Evolutionary conservation across 53 echinoderm and acorn worm species (phyloP).

Genomic region (Holothuria scabra): DNA sequence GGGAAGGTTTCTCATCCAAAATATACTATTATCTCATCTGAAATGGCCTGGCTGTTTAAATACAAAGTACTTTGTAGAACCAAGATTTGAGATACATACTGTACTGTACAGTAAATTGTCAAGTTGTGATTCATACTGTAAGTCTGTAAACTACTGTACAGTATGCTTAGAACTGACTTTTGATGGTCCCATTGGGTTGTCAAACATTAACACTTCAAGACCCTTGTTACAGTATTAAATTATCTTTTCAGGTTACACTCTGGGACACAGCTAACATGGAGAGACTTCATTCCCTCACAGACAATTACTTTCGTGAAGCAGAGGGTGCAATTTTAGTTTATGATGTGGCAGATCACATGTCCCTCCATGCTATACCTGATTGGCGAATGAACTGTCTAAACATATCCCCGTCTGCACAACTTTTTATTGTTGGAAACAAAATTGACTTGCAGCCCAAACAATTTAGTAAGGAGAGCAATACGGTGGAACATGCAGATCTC

Average conservation of each 20-base stretch:
- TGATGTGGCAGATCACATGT: constrained; percentile 72
- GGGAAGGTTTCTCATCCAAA: too few relatives aligned
- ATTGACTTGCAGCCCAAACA: constrained; percentile 62
- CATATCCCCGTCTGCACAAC: constrained; percentile 56
- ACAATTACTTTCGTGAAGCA: constrained; percentile 86
- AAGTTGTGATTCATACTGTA: too few relatives aligned
- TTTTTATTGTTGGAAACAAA: constrained; percentile 91
- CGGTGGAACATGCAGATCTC: constrained; percentile 77
- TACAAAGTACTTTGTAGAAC: too few relatives aligned
- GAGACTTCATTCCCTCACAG: constrained; percentile 87
- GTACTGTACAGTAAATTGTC: too few relatives aligned
- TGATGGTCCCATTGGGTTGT: too few relatives aligned
- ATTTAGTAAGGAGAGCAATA: constrained; percentile 69
- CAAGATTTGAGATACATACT: too few relatives aligned
- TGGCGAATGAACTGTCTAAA: constrained; percentile 71
- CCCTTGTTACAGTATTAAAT: too few relatives aligned
- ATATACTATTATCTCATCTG: too few relatives aligned
- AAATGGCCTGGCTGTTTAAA: too few relatives aligned
- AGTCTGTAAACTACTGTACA: too few relatives aligned
- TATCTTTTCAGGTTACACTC: constrained; percentile 67
- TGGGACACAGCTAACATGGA: constrained; percentile 99
- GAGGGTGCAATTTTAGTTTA: constrained; percentile 84
- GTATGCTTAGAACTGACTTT: too few relatives aligned
- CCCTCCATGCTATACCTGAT: constrained; percentile 72
- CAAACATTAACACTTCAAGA: too few relatives aligned